phyloP scores from a whole-genome alignment of 2,797 vertebrate genomes.

The Anisognathus igniventris region DNA sequence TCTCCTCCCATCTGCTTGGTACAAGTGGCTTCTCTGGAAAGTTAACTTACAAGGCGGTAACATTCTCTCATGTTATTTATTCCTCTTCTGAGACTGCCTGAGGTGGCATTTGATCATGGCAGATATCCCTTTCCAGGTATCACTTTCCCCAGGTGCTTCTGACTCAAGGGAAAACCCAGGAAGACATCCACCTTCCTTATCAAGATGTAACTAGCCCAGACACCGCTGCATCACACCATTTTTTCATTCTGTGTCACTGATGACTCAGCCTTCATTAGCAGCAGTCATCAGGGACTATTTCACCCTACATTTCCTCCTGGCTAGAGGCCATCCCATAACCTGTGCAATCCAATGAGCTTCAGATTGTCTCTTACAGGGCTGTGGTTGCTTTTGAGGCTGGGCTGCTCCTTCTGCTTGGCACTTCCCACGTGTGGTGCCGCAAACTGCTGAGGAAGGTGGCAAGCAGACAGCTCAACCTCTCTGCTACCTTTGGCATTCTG shows the following conservation, averaged over 20 bases:
- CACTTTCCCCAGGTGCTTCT: conserved; percentile 15
- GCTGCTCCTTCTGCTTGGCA: background rate
- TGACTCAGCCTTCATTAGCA: conserved; percentile 29
- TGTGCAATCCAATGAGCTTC: background rate
- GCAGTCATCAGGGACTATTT: background rate
- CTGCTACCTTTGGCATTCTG: rapidly evolving
- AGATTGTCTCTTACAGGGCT: background rate
- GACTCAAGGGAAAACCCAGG: conserved; percentile 24
- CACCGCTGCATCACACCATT: background rate
- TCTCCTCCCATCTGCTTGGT: background rate
- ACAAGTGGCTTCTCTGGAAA: background rate
- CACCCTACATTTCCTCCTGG: background rate
- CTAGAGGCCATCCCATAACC: background rate
- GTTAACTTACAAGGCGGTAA: background rate
- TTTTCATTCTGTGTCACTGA: background rate
- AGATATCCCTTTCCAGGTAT: background rate
- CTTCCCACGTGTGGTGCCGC: rapidly evolving
- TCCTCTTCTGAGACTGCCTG: background rate
- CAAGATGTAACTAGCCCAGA: conserved; percentile 52
- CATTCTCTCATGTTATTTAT: background rate
- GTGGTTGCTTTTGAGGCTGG: background rate
- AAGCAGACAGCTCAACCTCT: background rate
- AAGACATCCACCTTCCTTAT: conserved; percentile 10
- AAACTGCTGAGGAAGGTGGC: background rate
- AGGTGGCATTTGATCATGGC: background rate